These are phyloP conservation scores for Alauda arvensis DNA, from an alignment of 2,797 vertebrate species.

Conservation along the genomic window DNA sequence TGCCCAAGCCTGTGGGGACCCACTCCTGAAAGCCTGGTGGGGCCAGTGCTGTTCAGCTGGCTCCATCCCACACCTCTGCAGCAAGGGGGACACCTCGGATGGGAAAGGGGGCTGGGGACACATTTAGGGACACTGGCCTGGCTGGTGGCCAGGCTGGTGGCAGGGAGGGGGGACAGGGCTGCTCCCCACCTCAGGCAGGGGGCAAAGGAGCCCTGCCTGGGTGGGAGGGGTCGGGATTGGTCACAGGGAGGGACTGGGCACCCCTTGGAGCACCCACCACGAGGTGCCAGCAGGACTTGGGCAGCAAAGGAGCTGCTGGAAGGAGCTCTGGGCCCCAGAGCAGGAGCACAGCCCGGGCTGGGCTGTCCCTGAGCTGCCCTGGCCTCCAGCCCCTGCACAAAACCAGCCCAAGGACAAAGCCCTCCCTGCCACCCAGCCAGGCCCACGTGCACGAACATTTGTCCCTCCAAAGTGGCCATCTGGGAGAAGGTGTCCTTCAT, in stretches of 20 bases:
- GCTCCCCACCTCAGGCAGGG: accelerated
- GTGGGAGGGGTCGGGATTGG: background rate
- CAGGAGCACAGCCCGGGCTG: background rate
- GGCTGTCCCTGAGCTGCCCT: accelerated
- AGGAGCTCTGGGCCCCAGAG: accelerated
- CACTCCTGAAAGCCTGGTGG: accelerated
- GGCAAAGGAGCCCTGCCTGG: background rate
- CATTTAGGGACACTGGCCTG: background rate
- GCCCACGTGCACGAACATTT: background rate
- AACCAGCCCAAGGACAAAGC: background rate
- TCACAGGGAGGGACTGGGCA: accelerated
- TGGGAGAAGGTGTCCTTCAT: background rate
- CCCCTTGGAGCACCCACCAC: background rate
- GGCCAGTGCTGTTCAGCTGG: accelerated
- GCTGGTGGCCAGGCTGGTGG: accelerated
- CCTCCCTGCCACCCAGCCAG: background rate
- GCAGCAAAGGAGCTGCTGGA: background rate
- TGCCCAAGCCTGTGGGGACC: background rate
- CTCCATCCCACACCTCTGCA: background rate
- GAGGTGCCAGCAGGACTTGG: background rate
- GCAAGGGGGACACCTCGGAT: accelerated
- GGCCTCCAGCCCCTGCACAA: background rate
- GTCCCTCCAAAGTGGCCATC: background rate
- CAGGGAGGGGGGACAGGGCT: background rate
- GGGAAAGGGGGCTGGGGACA: background rate